Base-by-base conservation (phyloP, 2,113 vertebrate species). In the Myrmophylax atrothorax region DNA sequence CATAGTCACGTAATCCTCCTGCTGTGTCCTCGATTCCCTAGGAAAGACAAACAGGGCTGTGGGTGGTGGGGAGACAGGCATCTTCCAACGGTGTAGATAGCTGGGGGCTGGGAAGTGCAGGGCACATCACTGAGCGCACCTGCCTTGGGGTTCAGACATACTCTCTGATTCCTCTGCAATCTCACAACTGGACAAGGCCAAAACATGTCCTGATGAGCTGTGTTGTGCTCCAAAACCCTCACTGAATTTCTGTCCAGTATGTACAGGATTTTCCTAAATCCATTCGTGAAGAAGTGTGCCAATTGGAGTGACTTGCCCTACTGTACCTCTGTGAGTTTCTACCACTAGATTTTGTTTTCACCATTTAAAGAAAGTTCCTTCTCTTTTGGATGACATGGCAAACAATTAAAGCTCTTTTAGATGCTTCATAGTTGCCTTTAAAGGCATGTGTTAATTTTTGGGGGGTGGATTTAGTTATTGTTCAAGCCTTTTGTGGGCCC, bases 31-130 rank as follows among this genome's bases (percentile, higher is more conserved):
- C 2, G 0, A 20, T 64, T 86, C 42, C 31, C 25, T 22, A 13
- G 56, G 44, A 44, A 52, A 42, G 68, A 46, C 10, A 10, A 12
- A 8, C 22, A 62, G 53, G 40, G n/a, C 35, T 25, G 5, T 13
- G n/a, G 33, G n/a, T 1, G 1, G 12, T 18, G n/a, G 42, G 13
- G 20, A 52, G 12, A 24, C 1, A 0, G 0, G 0, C 17, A 10
- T 40, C 47, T 77, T 67, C 35, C 25, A 23, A 16, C 12, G 25
- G 35, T 6, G 0, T 13, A 11, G 29, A 10, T 6, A 29, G 25
- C 5, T 40, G 37, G 55, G 46, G 66, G 73, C 9, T 18, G 29
- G 49, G 74, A 53, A 49, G 56, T 15, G 10, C 44, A 9, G 35
- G 26, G 33, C 38, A 76, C 1, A 3, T 35, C 0, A 1, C n/a